Percentiles rank a stretch among this genome's conserved stretches.
Evolutionary conservation across 1,140 invertebrate species (phyloP).

Genomic region (Hypothenemus hampei): DNA sequence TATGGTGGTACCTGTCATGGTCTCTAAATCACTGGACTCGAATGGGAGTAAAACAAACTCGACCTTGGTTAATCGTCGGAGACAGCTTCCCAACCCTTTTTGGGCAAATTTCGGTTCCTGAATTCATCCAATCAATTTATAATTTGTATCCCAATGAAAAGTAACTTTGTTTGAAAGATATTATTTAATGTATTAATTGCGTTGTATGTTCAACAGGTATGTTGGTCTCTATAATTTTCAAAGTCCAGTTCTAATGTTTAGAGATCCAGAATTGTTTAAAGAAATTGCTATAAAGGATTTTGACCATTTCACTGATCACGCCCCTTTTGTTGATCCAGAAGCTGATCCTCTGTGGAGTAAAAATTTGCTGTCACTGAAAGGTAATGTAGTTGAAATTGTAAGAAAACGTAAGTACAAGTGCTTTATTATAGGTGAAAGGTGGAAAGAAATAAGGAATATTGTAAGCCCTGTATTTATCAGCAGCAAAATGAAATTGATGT

Average conservation of each 20-base stretch:
- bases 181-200: background rate
- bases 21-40: slow-evolving; percentile 13
- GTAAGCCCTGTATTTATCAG: slow-evolving; percentile 46
- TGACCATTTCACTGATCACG: slow-evolving; percentile 57
- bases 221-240: slow-evolving; percentile 51
- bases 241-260: slow-evolving; percentile 51
- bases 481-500: slow-evolving; percentile 44
- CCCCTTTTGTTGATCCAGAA: slow-evolving; percentile 43
- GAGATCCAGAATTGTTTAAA: slow-evolving; percentile 58
- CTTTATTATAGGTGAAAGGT: too few relatives aligned
- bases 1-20: slow-evolving; percentile 5
- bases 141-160: slow-evolving; percentile 2
- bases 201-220: slow-evolving; percentile 44
- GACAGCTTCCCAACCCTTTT: slow-evolving; percentile 11
- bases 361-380: slow-evolving; percentile 52
- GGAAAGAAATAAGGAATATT: slow-evolving; percentile 43
- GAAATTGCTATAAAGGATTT: slow-evolving; percentile 59
- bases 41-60: slow-evolving; percentile 9
- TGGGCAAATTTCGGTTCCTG: background rate
- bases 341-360: slow-evolving; percentile 53
- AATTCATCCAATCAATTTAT: slow-evolving; percentile 7
- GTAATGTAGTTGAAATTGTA: slow-evolving; percentile 36
- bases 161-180: too few relatives aligned
- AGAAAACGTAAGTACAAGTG: too few relatives aligned
- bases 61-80: slow-evolving; percentile 19